Conservation (phyloP, 2,888 invertebrate species). For the Muschampia plurimacula region DNA sequence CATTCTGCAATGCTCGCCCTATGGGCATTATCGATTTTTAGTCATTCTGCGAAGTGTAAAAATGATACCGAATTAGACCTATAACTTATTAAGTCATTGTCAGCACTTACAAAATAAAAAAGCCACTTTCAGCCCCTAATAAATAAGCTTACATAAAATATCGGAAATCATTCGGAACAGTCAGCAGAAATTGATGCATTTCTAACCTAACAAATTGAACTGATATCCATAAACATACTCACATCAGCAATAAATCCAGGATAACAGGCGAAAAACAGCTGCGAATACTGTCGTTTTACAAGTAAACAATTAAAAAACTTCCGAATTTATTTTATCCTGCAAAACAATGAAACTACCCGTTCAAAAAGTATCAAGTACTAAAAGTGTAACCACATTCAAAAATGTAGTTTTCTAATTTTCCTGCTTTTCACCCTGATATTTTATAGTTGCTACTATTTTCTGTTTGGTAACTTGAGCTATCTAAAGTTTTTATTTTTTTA, state of each 20-base stretch:
- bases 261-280: conserved; percentile 24
- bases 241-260: conserved; percentile 57
- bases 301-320: conserved; percentile 15
- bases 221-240: conserved; percentile 60
- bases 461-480: no score
- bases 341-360: conserved; percentile 41
- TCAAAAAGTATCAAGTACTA: conserved; percentile 43
- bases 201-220: conserved; percentile 75
- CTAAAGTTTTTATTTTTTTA: no score
- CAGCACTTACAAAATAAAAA: conserved; percentile 64
- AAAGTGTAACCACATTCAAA: conserved; percentile 19
- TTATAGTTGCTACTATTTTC: no score
- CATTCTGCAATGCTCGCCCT: conserved; percentile 27
- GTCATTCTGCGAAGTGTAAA: conserved; percentile 44
- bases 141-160: conserved; percentile 70
- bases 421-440: no score
- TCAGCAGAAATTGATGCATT: conserved; percentile 77
- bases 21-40: conserved; percentile 48
- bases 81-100: conserved; percentile 43
- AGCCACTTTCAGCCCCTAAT: conserved; percentile 79
- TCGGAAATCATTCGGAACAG: conserved; percentile 67
- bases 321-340: conserved; percentile 34
- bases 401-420: not conserved
- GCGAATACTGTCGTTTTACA: conserved; percentile 14
- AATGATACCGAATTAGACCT: conserved; percentile 42